These are phyloP conservation scores for Carlito syrichta DNA, from an alignment of 2,113 vertebrate genomes.

Conservation along the genomic window DNA sequence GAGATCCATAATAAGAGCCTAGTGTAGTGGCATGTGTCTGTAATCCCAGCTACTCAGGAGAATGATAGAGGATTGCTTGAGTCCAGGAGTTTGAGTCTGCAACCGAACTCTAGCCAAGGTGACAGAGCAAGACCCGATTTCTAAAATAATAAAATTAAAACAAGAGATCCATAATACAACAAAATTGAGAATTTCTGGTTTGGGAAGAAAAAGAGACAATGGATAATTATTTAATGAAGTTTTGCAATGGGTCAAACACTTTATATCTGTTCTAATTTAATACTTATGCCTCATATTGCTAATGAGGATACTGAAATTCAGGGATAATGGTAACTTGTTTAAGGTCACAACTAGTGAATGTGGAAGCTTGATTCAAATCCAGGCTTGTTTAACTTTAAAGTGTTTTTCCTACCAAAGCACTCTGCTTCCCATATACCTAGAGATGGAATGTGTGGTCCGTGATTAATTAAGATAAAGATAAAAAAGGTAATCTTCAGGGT, in stretches of 20 bases:
- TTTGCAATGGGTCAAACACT: neutral
- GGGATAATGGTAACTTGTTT: slow-evolving; percentile 22
- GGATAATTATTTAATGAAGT: slow-evolving; percentile 32
- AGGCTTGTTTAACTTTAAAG: slow-evolving; percentile 24
- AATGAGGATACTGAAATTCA: slow-evolving; percentile 30
- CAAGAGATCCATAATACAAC: neutral
- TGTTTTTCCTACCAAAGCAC: neutral
- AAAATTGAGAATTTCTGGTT: neutral
- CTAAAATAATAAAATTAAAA: neutral
- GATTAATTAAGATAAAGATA: slow-evolving; percentile 12
- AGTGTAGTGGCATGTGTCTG: neutral
- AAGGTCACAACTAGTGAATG: neutral
- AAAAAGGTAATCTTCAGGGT: slow-evolving; percentile 28
- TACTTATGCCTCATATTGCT: neutral
- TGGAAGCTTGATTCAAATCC: neutral
- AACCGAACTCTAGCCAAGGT: too few species aligned
- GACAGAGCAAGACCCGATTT: neutral
- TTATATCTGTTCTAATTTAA: slow-evolving; percentile 4
- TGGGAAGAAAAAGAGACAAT: neutral
- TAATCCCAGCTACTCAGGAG: neutral
- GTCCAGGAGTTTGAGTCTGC: too few species aligned
- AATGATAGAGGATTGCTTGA: neutral
- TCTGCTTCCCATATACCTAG: neutral
- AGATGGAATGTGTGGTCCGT: neutral
- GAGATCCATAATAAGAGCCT: neutral